These are phyloP conservation scores for Ametastegia equiseti DNA, from an alignment of 2,888 invertebrate species.

Conservation along the genomic window DNA sequence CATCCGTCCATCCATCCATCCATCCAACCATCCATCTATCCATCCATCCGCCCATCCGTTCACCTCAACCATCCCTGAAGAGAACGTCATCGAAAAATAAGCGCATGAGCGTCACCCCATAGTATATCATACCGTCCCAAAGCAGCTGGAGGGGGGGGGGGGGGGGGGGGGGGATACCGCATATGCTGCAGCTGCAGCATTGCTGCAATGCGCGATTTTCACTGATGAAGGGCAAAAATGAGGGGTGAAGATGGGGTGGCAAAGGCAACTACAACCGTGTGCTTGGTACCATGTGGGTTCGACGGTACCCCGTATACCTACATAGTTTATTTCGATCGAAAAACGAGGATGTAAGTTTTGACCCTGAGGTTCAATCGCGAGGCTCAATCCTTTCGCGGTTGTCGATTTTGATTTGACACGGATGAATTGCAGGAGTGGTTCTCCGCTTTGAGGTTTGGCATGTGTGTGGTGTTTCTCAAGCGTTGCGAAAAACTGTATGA, in stretches of 20 bases:
- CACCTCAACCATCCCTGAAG: not conserved
- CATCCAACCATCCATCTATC: too few relatives aligned
- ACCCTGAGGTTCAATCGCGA: constrained; percentile 16
- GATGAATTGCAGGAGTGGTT: constrained; percentile 52
- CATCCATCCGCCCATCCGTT: constrained; percentile 25
- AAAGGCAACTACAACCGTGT: too few relatives aligned
- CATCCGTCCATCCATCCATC: constrained; percentile 12
- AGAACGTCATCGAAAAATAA: not conserved
- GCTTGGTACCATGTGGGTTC: not conserved
- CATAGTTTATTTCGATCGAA: not conserved
- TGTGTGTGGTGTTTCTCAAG: not conserved
- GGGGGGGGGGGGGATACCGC: too few relatives aligned
- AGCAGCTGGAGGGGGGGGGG: too few relatives aligned
- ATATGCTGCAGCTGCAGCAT: constrained; percentile 27
- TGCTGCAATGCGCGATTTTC: constrained; percentile 31
- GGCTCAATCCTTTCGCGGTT: constrained; percentile 70
- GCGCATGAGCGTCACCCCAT: not conserved
- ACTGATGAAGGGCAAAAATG: not conserved
- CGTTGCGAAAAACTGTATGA: constrained; percentile 62
- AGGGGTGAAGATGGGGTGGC: not conserved
- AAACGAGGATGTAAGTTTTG: constrained; percentile 2
- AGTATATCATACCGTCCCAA: not conserved
- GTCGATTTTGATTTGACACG: constrained; percentile 68
- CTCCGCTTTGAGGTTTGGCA: constrained; percentile 34
- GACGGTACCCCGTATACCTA: not conserved